Percentiles rank a stretch among this genome's conserved stretches.
Conservation (phyloP, 1,140 invertebrate genomes). For the Ephestia elutella region DNA sequence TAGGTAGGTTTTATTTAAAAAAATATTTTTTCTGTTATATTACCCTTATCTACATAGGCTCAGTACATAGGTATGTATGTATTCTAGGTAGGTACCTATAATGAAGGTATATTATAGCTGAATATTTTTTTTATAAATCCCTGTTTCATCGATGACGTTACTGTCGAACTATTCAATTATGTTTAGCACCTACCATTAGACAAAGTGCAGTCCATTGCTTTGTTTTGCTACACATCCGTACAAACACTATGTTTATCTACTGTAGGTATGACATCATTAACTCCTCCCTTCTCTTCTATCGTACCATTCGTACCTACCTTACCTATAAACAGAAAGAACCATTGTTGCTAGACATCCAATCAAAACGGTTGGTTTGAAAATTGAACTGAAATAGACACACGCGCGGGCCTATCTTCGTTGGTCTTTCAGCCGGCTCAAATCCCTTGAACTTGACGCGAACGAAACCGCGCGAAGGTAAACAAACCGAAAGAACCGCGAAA, state of each 20-base stretch:
- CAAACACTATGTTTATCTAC: background rate
- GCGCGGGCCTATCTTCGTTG: slow-evolving; percentile 26
- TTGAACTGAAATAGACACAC: background rate
- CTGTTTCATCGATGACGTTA: too few relatives aligned
- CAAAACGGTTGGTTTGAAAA: background rate
- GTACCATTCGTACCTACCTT: background rate
- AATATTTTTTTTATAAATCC: too few relatives aligned
- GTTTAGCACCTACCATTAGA: too few relatives aligned
- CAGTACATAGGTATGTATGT: too few relatives aligned
- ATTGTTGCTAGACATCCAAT: background rate
- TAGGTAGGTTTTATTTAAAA: too few relatives aligned
- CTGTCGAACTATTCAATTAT: too few relatives aligned
- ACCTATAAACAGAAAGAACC: background rate
- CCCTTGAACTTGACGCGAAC: slow-evolving; percentile 68
- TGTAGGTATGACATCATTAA: background rate
- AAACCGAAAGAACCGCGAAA: slow-evolving; percentile 47
- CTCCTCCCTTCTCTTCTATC: background rate
- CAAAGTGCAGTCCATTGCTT: too few relatives aligned
- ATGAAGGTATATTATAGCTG: too few relatives aligned
- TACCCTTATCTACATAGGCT: too few relatives aligned
- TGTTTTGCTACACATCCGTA: background rate
- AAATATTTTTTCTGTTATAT: too few relatives aligned
- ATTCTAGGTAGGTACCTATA: too few relatives aligned
- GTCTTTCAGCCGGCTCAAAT: slow-evolving; percentile 33
- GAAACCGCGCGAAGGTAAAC: slow-evolving; percentile 48